phyloP scores from a whole-genome alignment of 2,113 vertebrate species.

The Poecile atricapillus region DNA sequence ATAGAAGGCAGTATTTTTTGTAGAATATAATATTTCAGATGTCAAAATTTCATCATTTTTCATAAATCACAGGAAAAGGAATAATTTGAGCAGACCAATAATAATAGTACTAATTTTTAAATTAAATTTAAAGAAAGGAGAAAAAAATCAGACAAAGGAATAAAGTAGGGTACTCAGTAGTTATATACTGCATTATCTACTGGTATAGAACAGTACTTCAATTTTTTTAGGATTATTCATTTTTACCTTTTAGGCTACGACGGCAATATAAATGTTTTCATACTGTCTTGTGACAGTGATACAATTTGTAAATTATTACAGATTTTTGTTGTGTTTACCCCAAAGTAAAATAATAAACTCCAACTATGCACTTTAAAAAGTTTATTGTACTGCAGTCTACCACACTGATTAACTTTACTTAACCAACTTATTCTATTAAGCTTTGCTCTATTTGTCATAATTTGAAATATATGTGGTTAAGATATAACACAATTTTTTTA shows the following conservation, averaged over 20 bases:
- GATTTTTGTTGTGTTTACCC: neutral
- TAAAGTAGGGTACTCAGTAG: neutral
- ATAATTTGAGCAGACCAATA: neutral
- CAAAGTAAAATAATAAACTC: neutral
- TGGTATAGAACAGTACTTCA: neutral
- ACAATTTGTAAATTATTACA: neutral
- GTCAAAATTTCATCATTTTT: neutral
- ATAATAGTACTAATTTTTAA: neutral
- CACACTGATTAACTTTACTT: neutral
- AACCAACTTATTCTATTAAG: neutral
- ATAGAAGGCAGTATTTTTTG: neutral
- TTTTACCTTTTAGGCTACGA: neutral
- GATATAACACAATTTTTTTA: neutral
- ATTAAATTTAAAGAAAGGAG: neutral
- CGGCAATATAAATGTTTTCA: neutral
- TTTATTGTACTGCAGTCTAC: neutral
- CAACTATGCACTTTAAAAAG: neutral
- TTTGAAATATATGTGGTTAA: neutral
- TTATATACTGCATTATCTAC: neutral
- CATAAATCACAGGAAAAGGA: neutral
- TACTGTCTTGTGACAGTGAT: neutral
- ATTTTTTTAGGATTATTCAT: neutral
- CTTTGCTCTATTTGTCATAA: neutral
- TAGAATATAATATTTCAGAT: neutral
- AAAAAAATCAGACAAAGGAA: neutral